Evolutionary conservation across 2,888 invertebrate species (phyloP), one percentile per base, ranked within the genome.

Genomic region (Cephus runcator): DNA sequence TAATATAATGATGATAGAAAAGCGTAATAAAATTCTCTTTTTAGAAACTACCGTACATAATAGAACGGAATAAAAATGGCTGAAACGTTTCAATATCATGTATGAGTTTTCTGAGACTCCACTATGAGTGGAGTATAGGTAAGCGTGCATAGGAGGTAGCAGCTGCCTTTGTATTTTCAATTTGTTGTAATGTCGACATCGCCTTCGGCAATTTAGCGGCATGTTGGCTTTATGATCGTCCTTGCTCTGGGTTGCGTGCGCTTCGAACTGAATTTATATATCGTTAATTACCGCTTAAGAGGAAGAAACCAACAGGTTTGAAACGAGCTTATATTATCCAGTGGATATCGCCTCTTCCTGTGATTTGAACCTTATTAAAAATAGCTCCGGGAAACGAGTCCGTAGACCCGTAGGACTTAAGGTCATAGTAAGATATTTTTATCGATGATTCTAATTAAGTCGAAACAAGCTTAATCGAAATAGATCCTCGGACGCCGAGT

Each of bases 131-230:
- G 40, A 40, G 56, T 9, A 23, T 56, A 23, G 23, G 34, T 9
- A 34, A 30, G 12, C 76, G 34, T 68, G 30, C 69, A 80, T 77
- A 83, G 81, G 79, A 76, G 83, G 85, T 83, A 85, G 83, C 87
- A 85, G 85, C 83, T 87, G 87, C 85, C 82, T 88, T 87, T 85
- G 85, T 87, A 84, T 85, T 87, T 88, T 87, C 87, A 88, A 88
- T 88, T 87, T 88, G 81, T 82, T 83, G 85, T 87, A 87, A 86
- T 85, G 85, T 82, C 83, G 81, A 34, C 71, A 76, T 73, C 79
- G 81, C 81, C 78, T 81, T 75, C 82, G 79, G 84, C 81, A 83
- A 83, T 85, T 85, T 83, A 77, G 79, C 76, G 73, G 77, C 68
- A 76, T 81, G 69, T 75, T 75, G 77, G 30, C 69, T 76, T 81